Evolutionary conservation across 2,888 invertebrate genomes (phyloP), one percentile per base, ranked within the genome.

Genomic region (Hypena proboscidalis): DNA sequence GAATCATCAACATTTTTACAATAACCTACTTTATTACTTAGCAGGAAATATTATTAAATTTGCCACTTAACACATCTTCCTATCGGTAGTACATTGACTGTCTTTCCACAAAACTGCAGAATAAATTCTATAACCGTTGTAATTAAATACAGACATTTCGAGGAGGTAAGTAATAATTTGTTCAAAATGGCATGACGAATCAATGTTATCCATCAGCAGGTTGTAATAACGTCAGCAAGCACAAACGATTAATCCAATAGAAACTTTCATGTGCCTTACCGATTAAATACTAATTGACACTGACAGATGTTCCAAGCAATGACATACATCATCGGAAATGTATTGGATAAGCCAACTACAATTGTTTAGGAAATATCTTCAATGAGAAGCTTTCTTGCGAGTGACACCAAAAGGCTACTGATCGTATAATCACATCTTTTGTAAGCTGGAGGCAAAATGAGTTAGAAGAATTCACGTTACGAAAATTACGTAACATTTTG

Each of bases 401-500:
- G 17, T 47, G 39, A 58, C 51, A 52, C 56, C 38, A 54, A 53
- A 52, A 50, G 35, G 22, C 54, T 54, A 31, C 46, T 57, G 48
- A 61, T 63, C 36, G 31, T 45, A 54, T 42, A 38, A 64, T 55
- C 50, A 50, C 38, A 50, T n/a, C 56, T 26, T 52, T 47, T 41
- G 47, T 32, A 46, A 35, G 56, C 53, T 51, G 34, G 23, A 49
- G 35, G 42, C 26, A 17, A 37, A 52, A 26, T 51, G 36, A 39
- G 31, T 27, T 43, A 41, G 36, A 30, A 44, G 34, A 50, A 70
- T 67, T 68, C 57, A 63, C 58, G 74, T 80, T 80, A 81, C 74
- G 69, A 66, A 67, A 76, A 80, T 83, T 83, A 64, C 78, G 64
- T 77, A 82, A 86, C 65, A 58, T 70, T 72, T 80, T 68, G 72